A percentile compares a stretch with the other conserved stretches of the same genome.
phyloP scores from a whole-genome alignment of 2,113 vertebrate species.

The Xenopus tropicalis region DNA sequence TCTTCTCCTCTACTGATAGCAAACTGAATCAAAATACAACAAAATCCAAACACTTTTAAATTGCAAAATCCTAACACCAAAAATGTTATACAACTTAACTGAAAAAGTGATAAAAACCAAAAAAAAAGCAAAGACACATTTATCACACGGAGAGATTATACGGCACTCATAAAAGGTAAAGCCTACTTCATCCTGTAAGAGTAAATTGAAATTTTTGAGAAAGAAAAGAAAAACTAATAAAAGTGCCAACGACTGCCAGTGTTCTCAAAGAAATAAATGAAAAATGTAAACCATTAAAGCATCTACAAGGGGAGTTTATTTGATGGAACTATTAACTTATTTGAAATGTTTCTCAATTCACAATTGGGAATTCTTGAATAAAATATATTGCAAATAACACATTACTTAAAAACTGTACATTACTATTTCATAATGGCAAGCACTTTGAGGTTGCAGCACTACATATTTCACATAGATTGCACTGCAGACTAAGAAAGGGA shows the following conservation, averaged over 20 bases:
- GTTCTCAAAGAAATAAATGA: conserved; percentile 39
- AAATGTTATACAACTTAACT: conserved; percentile 7
- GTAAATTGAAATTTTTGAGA: conserved; percentile 37
- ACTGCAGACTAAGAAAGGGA: conserved; percentile 8
- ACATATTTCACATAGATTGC: conserved; percentile 17
- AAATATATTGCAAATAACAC: conserved; percentile 30
- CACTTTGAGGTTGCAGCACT: conserved; percentile 8
- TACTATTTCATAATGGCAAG: conserved; percentile 19
- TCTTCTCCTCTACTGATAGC: neutral
- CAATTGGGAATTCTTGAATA: conserved; percentile 4
- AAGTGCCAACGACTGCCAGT: conserved; percentile 26
- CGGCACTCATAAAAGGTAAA: conserved; percentile 34
- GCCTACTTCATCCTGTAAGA: conserved; percentile 28
- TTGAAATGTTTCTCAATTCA: conserved; percentile 20
- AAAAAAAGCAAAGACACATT: conserved; percentile 13
- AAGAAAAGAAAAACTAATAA: conserved; percentile 35
- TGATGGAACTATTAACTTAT: conserved; percentile 34
- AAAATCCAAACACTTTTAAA: conserved; percentile 8
- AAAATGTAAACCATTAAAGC: conserved; percentile 38
- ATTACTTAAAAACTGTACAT: conserved; percentile 31
- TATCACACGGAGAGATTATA: conserved; percentile 18
- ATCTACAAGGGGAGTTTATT: conserved; percentile 28
- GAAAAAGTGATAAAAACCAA: conserved; percentile 25
- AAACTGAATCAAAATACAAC: conserved; percentile 1
- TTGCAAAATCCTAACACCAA: conserved; percentile 12